Base-by-base conservation (phyloP, 2,113 vertebrate species). In the Gadus chalcogrammus region DNA sequence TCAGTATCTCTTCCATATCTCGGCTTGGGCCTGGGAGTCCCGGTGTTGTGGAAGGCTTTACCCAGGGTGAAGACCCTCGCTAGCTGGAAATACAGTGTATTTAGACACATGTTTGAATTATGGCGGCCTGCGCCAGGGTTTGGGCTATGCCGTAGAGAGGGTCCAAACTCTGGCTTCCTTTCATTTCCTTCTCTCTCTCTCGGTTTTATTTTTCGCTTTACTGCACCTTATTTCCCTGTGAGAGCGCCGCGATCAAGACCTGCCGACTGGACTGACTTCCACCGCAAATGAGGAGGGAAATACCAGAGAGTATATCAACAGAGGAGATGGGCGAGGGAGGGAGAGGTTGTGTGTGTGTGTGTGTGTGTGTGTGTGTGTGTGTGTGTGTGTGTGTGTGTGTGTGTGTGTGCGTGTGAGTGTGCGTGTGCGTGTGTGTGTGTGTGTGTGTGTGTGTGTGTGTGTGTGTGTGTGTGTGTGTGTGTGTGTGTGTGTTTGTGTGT, bases 201-300 rank as follows among this genome's bases (percentile, higher is more conserved):
- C 71, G 55, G 38, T 65, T 48, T 20, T 27, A 1, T 15, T 73
- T 42, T 76, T 87, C 77, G 82, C 82, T 67, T 27, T 61, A 64
- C 24, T 70, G 71, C 42, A 65, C 71, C 69, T 22, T 62, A 58
- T 86, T 75, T 74, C 80, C 84, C 78, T 83, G 64, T 70, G 89
- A 85, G 88, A 84, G 71, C 69, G 42, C 61, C 22, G 70, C 70
- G 79, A 91, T 89, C 88, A 90, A 88, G 87, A 80, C 68, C 65
- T 67, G 53, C 69, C 79, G 88, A 90, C 79, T 88, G 88, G 90
- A 86, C 84, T 83, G 68, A 78, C 77, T 88, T 80, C 78, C 80
- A 76, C 58, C 77, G 65, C 74, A 80, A 80, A 80, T 74, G 80
- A 74, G 67, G 74, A 65, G 52, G 74, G 74, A 77, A 83, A 85